Evolutionary conservation across 2,888 invertebrate genomes (phyloP), one percentile per base, ranked within the genome.

Genomic region (Chaetoderma sp.): DNA sequence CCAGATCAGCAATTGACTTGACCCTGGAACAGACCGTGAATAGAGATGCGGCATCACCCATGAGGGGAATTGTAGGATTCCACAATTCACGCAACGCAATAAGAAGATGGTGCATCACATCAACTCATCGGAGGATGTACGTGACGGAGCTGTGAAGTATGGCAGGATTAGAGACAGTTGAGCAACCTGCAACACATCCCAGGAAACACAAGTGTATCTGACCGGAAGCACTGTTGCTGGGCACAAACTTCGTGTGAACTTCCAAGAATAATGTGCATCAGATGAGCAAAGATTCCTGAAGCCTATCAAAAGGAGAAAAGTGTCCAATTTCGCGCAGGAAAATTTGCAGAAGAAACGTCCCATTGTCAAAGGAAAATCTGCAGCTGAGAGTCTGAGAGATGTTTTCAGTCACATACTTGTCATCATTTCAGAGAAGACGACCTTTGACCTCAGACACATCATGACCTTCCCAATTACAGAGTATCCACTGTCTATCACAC

Each of bases 281-380:
- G 39, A 56, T 47, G 6, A 13, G 2, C 23, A 39, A 18, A 21
- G 65, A 27, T 55, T 65, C 45, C 55, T 54, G 4, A 54, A 65
- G 39, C 25, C 54, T 4, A 49, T 65, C 4, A 54, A 62, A 27
- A 18, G 56, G n/a, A 21, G 16, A 16, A 33, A 32, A 28, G 56
- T 65, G 25, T 21, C 16, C 32, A 65, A 65, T 42, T 65, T 65
- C 25, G 63, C 63, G 8, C 23, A 28, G 16, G 56, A 65, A 42
- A 63, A 65, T 63, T n/a, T 28, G 16, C 61, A 36, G 25, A 44
- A 44, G 27, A 50, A 50, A 60, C n/a, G n/a, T n/a, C n/a, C n/a
- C n/a, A n/a, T n/a, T n/a, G 13, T 16, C 5, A 60, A 60, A 52
- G 62, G 44, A 25, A 39, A 27, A 21, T 21, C 49, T 8, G 44